A percentile compares a stretch with the other conserved stretches of the same genome.
Evolutionary conservation across 2,797 vertebrate genomes (phyloP).

Genomic region (Poeciliopsis infans): DNA sequence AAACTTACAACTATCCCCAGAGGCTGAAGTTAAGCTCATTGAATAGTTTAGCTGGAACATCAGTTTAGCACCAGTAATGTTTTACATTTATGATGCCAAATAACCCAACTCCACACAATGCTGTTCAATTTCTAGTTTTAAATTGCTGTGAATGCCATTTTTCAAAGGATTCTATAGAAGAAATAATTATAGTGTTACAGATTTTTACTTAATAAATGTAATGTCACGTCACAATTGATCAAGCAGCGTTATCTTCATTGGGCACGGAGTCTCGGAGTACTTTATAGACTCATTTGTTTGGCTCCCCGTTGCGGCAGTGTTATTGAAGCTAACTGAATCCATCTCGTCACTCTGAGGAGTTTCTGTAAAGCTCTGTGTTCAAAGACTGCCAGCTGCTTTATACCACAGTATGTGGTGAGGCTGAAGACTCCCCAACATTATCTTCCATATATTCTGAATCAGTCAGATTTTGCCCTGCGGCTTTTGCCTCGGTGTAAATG

Average conservation of each 20-base stretch:
- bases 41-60: background rate
- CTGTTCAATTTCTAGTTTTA: background rate
- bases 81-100: background rate
- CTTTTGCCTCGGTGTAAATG: conserved; percentile 35
- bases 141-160: background rate
- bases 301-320: background rate
- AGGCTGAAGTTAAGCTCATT: background rate
- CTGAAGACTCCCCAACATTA: conserved; percentile 29
- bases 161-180: background rate
- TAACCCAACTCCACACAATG: background rate
- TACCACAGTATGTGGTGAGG: conserved; percentile 34
- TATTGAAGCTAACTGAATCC: conserved; percentile 32
- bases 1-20: background rate
- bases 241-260: background rate
- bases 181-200: background rate
- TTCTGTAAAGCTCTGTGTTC: conserved; percentile 19
- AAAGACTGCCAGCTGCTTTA: conserved; percentile 31
- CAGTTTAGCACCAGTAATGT: background rate
- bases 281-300: background rate
- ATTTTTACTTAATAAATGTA: background rate
- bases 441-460: conserved; percentile 32
- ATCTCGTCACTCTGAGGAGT: conserved; percentile 6
- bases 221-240: background rate
- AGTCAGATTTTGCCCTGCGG: conserved; percentile 31
- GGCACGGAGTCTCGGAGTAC: background rate